Evolutionary conservation across 2,888 invertebrate genomes (phyloP), one percentile per base, ranked within the genome.

Genomic region (Acanthoscelides obtectus): DNA sequence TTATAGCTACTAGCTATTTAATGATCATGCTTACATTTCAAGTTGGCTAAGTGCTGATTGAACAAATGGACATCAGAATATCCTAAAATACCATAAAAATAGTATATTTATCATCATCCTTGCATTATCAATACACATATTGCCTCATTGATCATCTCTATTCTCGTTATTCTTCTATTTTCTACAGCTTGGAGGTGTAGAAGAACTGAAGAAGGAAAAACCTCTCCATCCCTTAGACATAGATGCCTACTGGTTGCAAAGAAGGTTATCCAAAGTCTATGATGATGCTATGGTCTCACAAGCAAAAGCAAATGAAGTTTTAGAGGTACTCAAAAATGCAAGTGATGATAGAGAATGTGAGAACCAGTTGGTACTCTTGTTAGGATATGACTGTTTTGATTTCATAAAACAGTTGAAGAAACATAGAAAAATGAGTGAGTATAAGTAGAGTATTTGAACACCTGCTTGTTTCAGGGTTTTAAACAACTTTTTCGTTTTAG

Each of bases 191-290:
- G 88, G 88, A 20, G 88, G 90, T 25, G 90, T 90, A 22, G 95
- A 95, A 80, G 93, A 93, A 80, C 89, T 91, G 25, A 94, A 89
- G 77, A 93, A 93, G 80, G 94, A 94, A 81, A 92, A 93, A 70
- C 87, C 89, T 0, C 86, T 96, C 0, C 98, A 98, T 86, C 97
- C 99, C 0, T 89, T 97, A 79, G 99, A 99, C 82, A 98, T 99
- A 75, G 99, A 99, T 86, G 99, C 99, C 0, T 99, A 99, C 86
- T 99, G 99, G 99, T 89, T 99, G 64, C 99, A 99, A 84, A 88
- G 99, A 70, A 91, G 96, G 70, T 89, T 99, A 0, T 96, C 97
- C 70, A 93, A 97, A 81, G 95, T 95, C 83, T 99, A 97, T 84
- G 94, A 97, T 69, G 99, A 99, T 85, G 98, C 99, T 0, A 96